Evolutionary conservation across 1,140 invertebrate species (phyloP).

Genomic region (Uloborus diversus): DNA sequence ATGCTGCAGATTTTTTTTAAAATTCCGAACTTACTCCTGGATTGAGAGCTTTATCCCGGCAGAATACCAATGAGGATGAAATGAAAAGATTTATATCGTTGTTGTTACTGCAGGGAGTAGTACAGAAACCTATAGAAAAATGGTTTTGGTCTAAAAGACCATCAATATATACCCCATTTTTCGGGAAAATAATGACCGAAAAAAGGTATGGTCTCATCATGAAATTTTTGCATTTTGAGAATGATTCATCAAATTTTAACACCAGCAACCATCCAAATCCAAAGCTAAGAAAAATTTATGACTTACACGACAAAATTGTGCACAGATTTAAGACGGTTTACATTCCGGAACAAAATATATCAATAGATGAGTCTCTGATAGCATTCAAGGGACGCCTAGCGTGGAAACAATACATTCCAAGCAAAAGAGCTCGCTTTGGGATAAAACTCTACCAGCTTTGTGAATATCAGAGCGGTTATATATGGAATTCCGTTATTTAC

Average conservation of each 20-base stretch:
- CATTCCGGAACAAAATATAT: neutral
- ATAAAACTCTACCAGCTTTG: neutral
- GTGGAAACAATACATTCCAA: neutral
- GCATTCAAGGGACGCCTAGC: neutral
- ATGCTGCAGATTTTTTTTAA: neutral
- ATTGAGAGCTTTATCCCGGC: neutral
- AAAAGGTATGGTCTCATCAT: neutral
- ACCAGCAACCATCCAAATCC: neutral
- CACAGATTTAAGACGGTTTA: neutral
- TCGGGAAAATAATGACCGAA: neutral
- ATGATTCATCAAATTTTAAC: neutral
- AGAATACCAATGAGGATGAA: neutral
- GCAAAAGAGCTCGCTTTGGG: neutral
- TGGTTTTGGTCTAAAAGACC: neutral
- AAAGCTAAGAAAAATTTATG: neutral
- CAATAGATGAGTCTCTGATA: neutral
- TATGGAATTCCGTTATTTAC: neutral
- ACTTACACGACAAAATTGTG: neutral
- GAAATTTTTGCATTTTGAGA: conserved; percentile 5
- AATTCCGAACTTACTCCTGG: neutral
- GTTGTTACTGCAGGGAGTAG: neutral
- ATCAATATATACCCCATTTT: neutral
- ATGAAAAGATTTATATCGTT: neutral
- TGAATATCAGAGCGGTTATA: neutral
- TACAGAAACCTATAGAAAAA: neutral